A percentile compares a stretch with the other conserved stretches of the same genome.
These are phyloP conservation scores for Subanguina moxae DNA, from an alignment of 1,140 invertebrate genomes.

Conservation along the genomic window DNA sequence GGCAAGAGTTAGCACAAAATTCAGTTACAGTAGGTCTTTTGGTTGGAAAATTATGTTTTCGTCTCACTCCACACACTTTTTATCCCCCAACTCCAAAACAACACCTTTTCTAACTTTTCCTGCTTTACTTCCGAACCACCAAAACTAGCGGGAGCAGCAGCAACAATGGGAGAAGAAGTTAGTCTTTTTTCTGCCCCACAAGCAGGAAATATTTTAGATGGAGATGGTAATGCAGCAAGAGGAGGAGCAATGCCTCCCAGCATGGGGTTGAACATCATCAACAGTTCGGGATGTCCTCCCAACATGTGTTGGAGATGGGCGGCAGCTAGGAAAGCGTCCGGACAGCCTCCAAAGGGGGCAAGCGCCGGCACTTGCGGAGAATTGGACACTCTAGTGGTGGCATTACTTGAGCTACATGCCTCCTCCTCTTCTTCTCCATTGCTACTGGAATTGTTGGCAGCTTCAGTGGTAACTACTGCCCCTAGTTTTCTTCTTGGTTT, in stretches of 20 bases:
- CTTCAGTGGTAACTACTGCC: neutral
- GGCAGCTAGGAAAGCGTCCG: no score
- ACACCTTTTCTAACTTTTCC: no score
- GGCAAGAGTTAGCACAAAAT: neutral
- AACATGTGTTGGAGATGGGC: no score
- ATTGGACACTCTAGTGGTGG: neutral
- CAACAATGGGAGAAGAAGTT: neutral
- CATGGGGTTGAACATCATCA: neutral
- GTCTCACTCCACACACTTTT: no score
- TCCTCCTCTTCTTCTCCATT: neutral
- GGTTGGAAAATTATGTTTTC: no score
- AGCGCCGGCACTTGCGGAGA: no score
- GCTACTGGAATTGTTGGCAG: neutral
- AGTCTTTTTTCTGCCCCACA: neutral
- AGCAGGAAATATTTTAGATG: constrained; percentile 2
- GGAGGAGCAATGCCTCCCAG: neutral
- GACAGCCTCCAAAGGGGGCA: no score
- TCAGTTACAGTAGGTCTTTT: no score
- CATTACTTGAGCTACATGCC: neutral
- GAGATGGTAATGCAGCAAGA: neutral
- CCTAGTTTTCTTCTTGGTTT: neutral
- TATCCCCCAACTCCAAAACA: no score
- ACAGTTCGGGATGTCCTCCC: neutral
- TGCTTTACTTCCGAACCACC: neutral
- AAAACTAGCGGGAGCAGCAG: neutral